Base-by-base conservation (phyloP, 2,797 vertebrate genomes). In the Esox lucius region DNA sequence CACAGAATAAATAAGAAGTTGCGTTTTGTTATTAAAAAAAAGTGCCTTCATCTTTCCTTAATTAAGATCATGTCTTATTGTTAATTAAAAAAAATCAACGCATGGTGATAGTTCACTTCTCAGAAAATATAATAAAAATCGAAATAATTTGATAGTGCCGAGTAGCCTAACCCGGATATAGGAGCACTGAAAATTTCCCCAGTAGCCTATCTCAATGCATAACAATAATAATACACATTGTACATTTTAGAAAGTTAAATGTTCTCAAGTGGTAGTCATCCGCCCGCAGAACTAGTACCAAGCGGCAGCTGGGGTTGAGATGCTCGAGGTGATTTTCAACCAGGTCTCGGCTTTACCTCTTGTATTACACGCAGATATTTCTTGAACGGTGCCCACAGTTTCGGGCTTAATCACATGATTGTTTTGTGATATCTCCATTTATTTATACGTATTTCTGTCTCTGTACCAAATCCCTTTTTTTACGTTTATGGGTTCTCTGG, bases 1-100 rank as follows among this genome's bases (percentile, higher is more conserved):
- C 73, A 92, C 83, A 92, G 94, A 98, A 98, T 98, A 98, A 99
- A 98, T 98, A 97, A 95, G 91, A 92, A 90, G 87, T 92, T 93
- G 95, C 94, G 95, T 94, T 92, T 90, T 94, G 93, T 92, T 92
- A 92, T 91, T 95, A 92, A 95, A 97, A 97, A 97, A 97, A 98
- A 97, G 97, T 97, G 97, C 97, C 96, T 96, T 94, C 88, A 95
- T 95, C 92, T 89, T 93, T 92, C 93, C 89, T 91, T 82, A 84
- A 53, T 53, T 31, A 11, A 71, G 16, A 59, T 51, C 28, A 82
- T 81, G 87, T 85, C 89, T 87, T 86, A 72, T 72, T 82, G 82
- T 87, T 87, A 78, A 22, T 61, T 61, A 24, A 24, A 22, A 22
- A 0, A 56, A 19, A 2, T 71, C 9, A 68, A 46, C 33, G 35